phyloP scores from a whole-genome alignment of 2,888 invertebrate species.

The Ryuthela nishihirai region DNA sequence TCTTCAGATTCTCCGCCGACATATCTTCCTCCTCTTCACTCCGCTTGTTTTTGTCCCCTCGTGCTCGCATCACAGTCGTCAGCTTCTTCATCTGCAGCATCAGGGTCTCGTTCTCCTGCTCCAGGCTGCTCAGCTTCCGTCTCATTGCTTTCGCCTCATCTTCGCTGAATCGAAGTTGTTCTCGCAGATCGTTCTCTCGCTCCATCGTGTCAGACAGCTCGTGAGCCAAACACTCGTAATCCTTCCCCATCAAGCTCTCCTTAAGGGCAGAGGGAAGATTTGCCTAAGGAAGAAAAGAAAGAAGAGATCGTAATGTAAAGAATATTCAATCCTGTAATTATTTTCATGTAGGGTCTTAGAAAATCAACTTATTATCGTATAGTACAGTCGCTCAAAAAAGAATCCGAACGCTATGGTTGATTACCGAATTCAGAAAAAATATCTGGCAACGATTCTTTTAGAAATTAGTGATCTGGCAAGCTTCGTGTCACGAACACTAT shows the following conservation, averaged over 20 bases:
- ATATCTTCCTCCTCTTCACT: constrained; percentile 65
- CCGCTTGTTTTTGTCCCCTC: constrained; percentile 2
- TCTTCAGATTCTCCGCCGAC: constrained; percentile 68
- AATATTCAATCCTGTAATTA: too few species aligned
- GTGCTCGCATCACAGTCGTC: constrained; percentile 71
- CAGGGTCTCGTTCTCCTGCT: constrained; percentile 95
- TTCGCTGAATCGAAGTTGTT: constrained; percentile 87
- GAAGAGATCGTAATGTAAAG: too few species aligned
- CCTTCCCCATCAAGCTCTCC: constrained; percentile 11
- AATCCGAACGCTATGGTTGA: too few species aligned
- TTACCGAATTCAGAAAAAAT: too few species aligned
- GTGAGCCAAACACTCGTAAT: constrained; percentile 63
- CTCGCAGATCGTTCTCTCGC: constrained; percentile 86
- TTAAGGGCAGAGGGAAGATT: too few species aligned
- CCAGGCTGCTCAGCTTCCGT: constrained; percentile 85
- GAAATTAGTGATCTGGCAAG: too few species aligned
- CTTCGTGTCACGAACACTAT: too few species aligned
- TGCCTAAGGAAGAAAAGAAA: too few species aligned
- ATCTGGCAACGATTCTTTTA: too few species aligned
- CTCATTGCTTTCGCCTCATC: constrained; percentile 82
- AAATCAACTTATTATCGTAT: too few species aligned
- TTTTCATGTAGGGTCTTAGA: too few species aligned
- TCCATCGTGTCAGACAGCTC: constrained; percentile 89
- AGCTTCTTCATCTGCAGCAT: constrained; percentile 94
- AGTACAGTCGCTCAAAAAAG: too few species aligned